Evolutionary conservation across 2,797 vertebrate species (phyloP), one percentile per base, ranked within the genome.

Genomic region (Neostethus bicornis): DNA sequence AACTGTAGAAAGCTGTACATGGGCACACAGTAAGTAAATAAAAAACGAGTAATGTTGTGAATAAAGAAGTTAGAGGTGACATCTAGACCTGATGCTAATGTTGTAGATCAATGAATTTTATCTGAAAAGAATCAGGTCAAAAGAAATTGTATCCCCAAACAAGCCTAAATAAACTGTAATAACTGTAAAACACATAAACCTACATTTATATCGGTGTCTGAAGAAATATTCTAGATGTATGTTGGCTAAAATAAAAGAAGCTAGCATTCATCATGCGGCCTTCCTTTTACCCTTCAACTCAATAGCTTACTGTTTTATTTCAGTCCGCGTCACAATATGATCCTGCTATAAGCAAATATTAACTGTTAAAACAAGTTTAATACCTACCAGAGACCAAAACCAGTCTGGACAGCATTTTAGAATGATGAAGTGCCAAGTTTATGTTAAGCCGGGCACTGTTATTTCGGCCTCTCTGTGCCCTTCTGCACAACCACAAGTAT

Each of bases 281-380:
- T 91, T 84, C 83, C 73, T 49, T 88, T 91, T 91, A 93, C 92
- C 91, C 92, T 92, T 93, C 91, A 91, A 73, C 72, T 80, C 70
- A 51, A 52, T 54, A 26, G 7, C 50, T 16, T 13, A 59, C 66
- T 49, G 9, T 2, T 11, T 0, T 1, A 8, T 13, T 44, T 35
- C 3, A 50, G n/a, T 1, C 16, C 12, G 1, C 7, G 26, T 26
- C 1, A 48, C 41, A 63, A 24, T 26, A 19, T 1, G 2, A 1
- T 35, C 4, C 11, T 0, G 1, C 0, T 1, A 32, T 1, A 49
- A 3, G 9, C 2, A 5, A 11, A 0, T 0, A 0, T 3, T 0
- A 1, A 11, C 10, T 2, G 8, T 2, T 1, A 16, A 13, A 19
- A 0, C 0, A 7, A 3, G 0, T 25, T 2, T 0, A n/a, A 1